Percentiles rank a stretch among this genome's conserved stretches.
Conservation (phyloP, 2,888 invertebrate genomes). For the Cheilosia scutellata region DNA sequence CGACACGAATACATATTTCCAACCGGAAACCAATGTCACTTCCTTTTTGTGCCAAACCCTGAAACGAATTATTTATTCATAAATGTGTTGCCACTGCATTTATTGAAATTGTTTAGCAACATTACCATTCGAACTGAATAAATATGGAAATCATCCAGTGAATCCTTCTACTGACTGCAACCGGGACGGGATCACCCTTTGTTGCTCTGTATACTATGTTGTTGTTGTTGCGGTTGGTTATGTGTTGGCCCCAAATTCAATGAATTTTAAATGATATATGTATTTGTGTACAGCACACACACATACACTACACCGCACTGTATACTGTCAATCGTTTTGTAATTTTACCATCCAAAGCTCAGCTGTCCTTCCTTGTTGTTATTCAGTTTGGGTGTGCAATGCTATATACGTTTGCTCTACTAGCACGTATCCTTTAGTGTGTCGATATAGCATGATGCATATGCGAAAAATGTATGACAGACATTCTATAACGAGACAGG, state of each 20-base stretch:
- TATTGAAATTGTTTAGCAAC: constrained; percentile 76
- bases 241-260: constrained; percentile 74
- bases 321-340: constrained; percentile 69
- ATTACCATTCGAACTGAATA: constrained; percentile 76
- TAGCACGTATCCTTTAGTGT: constrained; percentile 69
- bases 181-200: constrained; percentile 28
- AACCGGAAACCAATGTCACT: constrained; percentile 69
- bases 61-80: constrained; percentile 75
- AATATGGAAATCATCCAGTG: constrained; percentile 72
- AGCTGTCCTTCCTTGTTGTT: constrained; percentile 49
- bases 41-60: constrained; percentile 27
- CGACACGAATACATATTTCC: constrained; percentile 52
- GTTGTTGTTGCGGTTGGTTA: constrained; percentile 48
- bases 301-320: constrained; percentile 33
- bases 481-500: constrained; percentile 50
- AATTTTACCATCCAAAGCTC: constrained; percentile 63
- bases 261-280: constrained; percentile 75
- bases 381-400: constrained; percentile 35
- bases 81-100: constrained; percentile 76
- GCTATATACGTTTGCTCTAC: constrained; percentile 39
- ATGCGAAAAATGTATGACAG: constrained; percentile 41
- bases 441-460: constrained; percentile 54
- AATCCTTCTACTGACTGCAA: constrained; percentile 3
- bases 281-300: not conserved
- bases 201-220: not conserved